Evolutionary conservation across 2,797 vertebrate genomes (phyloP).

Genomic region (Ceryle rudis): DNA sequence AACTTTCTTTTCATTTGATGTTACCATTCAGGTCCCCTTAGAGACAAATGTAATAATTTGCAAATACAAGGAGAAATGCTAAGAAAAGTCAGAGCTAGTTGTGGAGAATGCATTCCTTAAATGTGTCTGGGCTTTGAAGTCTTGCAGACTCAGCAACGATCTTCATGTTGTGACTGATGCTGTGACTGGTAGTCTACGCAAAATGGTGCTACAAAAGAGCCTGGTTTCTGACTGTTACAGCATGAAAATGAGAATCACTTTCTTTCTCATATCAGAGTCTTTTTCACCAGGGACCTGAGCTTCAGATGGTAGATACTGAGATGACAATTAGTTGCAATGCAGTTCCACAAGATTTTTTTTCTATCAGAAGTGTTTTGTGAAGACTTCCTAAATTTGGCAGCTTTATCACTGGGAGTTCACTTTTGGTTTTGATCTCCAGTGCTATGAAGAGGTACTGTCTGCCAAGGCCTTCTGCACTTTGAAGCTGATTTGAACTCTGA

Average conservation of each 20-base stretch:
- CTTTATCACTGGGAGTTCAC: neutral
- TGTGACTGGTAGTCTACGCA: neutral
- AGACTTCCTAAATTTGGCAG: neutral
- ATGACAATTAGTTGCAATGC: neutral
- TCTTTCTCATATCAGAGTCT: neutral
- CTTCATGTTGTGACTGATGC: neutral
- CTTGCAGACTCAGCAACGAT: neutral
- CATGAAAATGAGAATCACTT: neutral
- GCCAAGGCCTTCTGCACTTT: neutral
- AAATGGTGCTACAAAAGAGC: neutral
- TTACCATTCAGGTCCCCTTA: neutral
- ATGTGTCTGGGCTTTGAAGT: neutral
- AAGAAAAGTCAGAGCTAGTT: neutral
- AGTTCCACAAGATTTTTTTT: neutral
- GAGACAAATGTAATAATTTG: neutral
- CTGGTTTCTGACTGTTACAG: neutral
- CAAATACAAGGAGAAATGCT: neutral
- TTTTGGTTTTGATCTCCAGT: neutral
- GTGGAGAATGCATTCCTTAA: neutral
- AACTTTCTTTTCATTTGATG: neutral
- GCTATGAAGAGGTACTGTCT: neutral
- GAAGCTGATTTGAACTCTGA: neutral
- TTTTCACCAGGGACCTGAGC: neutral
- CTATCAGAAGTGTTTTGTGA: neutral
- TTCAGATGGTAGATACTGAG: neutral